A percentile compares a stretch with the other conserved stretches of the same genome.
Evolutionary conservation across 2,888 invertebrate genomes (phyloP).

Genomic region (Cristatella mucedo): DNA sequence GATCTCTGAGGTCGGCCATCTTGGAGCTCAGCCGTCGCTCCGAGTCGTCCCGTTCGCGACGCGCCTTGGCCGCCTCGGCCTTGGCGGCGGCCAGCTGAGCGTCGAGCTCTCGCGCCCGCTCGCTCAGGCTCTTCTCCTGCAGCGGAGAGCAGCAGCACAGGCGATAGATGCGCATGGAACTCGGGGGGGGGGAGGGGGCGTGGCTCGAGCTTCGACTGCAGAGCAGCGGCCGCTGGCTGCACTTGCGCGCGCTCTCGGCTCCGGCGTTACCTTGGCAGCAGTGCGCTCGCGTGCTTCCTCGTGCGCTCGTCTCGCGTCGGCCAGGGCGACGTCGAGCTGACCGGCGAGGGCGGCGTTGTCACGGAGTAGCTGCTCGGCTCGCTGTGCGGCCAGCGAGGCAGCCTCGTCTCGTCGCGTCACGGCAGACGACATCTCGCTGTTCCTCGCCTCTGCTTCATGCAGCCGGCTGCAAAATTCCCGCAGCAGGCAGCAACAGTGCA

Average conservation of each 20-base stretch:
- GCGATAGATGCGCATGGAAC: too few species aligned
- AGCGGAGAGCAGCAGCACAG: too few species aligned
- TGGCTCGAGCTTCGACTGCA: too few species aligned
- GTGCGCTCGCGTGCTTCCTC: slow-evolving; percentile 26
- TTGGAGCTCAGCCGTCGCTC: slow-evolving; percentile 33
- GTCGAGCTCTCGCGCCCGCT: slow-evolving; percentile 32
- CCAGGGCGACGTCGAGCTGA: slow-evolving; percentile 31
- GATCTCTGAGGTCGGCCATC: slow-evolving; percentile 34
- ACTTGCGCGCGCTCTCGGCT: too few species aligned
- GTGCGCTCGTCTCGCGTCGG: slow-evolving; percentile 26
- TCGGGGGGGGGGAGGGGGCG: too few species aligned
- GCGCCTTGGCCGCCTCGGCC: slow-evolving; percentile 29
- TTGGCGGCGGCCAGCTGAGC: slow-evolving; percentile 30
- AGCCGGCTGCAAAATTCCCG: slow-evolving; percentile 21
- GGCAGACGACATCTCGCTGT: slow-evolving; percentile 23
- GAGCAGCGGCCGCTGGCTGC: too few species aligned
- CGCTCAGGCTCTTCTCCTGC: slow-evolving; percentile 29
- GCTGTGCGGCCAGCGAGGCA: slow-evolving; percentile 2
- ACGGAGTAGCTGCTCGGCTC: slow-evolving; percentile 24
- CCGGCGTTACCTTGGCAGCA: slow-evolving; percentile 23
- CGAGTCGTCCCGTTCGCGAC: slow-evolving; percentile 36
- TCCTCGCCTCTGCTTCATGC: slow-evolving; percentile 27
- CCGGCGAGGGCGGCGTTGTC: slow-evolving; percentile 29
- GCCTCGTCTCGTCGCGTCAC: slow-evolving; percentile 30
- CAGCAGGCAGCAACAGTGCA: too few species aligned